phyloP scores from a whole-genome alignment of 30 jellyfish, hydroid and myxozoan species.

The Aurelia sp. region DNA sequence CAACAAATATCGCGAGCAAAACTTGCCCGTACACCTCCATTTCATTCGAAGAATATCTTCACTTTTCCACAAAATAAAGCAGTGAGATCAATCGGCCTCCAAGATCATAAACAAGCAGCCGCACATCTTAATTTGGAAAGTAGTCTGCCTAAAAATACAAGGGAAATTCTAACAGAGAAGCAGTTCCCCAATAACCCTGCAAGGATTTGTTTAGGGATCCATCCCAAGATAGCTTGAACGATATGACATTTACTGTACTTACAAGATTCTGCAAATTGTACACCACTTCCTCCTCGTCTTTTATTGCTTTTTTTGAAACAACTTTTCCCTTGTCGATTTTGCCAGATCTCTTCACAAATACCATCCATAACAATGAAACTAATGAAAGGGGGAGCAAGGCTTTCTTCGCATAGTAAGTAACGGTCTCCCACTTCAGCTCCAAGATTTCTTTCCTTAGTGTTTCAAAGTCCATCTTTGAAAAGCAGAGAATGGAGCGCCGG shows the following conservation, averaged over 20 bases:
- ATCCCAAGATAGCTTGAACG: too few species aligned
- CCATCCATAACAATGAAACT: slow-evolving; percentile 37
- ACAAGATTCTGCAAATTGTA: slow-evolving; percentile 47
- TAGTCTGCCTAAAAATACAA: too few species aligned
- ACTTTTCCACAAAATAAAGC: too few species aligned
- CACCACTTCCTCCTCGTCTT: not conserved
- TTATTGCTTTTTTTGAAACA: not conserved
- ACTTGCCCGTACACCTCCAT: slow-evolving; percentile 40
- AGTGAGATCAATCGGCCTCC: too few species aligned
- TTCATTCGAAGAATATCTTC: too few species aligned
- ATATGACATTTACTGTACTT: not conserved
- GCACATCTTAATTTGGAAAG: too few species aligned
- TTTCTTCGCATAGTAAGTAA: slow-evolving; percentile 15
- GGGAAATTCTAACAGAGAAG: too few species aligned
- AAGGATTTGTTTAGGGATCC: too few species aligned
- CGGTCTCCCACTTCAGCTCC: slow-evolving; percentile 26
- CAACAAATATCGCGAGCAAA: slow-evolving; percentile 20
- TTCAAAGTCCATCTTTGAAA: slow-evolving; percentile 32
- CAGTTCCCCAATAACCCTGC: too few species aligned
- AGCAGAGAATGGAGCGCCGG: too few species aligned
- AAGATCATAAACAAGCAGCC: too few species aligned
- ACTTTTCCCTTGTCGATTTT: not conserved
- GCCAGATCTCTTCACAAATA: slow-evolving; percentile 11
- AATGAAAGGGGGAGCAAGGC: slow-evolving; percentile 19
- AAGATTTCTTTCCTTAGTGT: not conserved